phyloP scores from a whole-genome alignment of 2,888 invertebrate species.

The Oligia strigilis region DNA sequence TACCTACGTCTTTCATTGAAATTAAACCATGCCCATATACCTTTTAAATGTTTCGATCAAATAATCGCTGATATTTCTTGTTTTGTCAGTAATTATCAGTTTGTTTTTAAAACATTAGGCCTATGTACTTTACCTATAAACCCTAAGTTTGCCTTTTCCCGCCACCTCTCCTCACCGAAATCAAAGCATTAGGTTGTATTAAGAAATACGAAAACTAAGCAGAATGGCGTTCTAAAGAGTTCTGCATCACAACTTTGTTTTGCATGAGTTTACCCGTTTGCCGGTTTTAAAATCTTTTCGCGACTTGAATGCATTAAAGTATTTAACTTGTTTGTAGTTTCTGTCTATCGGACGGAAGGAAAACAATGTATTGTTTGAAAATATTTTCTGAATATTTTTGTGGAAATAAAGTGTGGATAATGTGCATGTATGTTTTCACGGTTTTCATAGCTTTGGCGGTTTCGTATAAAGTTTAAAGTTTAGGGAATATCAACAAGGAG shows the following conservation, averaged over 20 bases:
- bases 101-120: no score
- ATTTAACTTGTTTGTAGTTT: conserved; percentile 74
- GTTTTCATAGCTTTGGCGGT: background rate
- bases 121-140: background rate
- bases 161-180: conserved; percentile 71
- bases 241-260: conserved; percentile 87
- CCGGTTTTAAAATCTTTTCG: conserved; percentile 81
- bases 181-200: conserved; percentile 84
- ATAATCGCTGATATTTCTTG: no score
- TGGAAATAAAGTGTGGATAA: conserved; percentile 15
- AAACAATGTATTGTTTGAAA: conserved; percentile 48
- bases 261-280: conserved; percentile 83
- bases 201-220: conserved; percentile 90
- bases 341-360: conserved; percentile 45
- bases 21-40: no score
- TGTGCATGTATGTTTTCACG: conserved; percentile 12
- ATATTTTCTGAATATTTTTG: conserved; percentile 29
- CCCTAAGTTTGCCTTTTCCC: conserved; percentile 32
- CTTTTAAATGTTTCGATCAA: no score
- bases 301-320: conserved; percentile 78
- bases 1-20: no score
- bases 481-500: background rate
- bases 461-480: background rate
- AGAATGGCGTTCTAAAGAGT: conserved; percentile 88
- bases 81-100: no score